Evolutionary conservation across 2,113 vertebrate genomes (phyloP).

Genomic region (Raja brachyura): DNA sequence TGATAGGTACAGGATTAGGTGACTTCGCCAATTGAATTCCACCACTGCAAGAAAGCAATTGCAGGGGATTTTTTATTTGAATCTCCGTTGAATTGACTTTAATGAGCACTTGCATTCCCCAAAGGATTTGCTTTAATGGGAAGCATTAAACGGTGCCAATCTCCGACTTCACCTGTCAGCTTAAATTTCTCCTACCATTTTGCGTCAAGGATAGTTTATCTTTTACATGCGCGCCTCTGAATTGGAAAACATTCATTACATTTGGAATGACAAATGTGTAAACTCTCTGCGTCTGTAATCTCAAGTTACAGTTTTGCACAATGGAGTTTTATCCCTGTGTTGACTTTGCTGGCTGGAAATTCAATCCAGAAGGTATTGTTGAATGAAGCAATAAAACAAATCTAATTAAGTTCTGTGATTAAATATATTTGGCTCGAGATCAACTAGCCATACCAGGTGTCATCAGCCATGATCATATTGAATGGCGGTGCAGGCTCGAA

Average conservation of each 20-base stretch:
- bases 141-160: not conserved
- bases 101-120: not conserved
- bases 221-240: too few relatives aligned
- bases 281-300: not conserved
- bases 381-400: not conserved
- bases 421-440: not conserved
- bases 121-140: not conserved
- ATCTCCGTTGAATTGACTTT: not conserved
- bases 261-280: not conserved
- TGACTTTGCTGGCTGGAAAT: not conserved
- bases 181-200: not conserved
- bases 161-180: not conserved
- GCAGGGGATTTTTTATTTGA: not conserved
- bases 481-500: too few relatives aligned
- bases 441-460: not conserved
- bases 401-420: not conserved
- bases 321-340: too few relatives aligned
- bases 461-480: too few relatives aligned
- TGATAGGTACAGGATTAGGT: not conserved
- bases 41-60: too few relatives aligned
- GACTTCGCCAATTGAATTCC: not conserved
- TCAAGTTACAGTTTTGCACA: not conserved
- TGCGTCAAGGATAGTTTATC: not conserved
- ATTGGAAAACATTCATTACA: not conserved
- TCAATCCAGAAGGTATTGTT: not conserved